Evolutionary conservation across 2,797 vertebrate species (phyloP).

Genomic region (Leuciscus waleckii): DNA sequence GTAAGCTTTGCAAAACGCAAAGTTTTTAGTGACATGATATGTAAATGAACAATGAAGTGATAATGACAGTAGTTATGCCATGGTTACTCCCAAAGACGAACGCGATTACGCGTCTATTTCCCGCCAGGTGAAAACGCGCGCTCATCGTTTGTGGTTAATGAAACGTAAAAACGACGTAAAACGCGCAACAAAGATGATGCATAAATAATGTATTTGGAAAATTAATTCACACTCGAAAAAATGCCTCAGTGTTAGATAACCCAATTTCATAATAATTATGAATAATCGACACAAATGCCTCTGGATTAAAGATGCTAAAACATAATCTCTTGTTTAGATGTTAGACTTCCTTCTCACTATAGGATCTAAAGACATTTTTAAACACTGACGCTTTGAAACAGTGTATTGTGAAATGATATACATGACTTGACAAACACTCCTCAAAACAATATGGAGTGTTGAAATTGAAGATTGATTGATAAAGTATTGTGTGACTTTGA

Average conservation of each 20-base stretch:
- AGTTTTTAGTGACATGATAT: not conserved
- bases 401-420: too few relatives aligned
- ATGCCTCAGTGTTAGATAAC: not conserved
- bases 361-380: not conserved
- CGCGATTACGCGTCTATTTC: not conserved
- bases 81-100: not conserved
- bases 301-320: not conserved
- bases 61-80: not conserved
- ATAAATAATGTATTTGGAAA: not conserved
- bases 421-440: not conserved
- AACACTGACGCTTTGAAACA: not conserved
- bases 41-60: not conserved
- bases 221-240: not conserved
- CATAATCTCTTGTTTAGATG: not conserved
- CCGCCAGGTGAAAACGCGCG: not conserved
- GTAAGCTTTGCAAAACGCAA: too few relatives aligned
- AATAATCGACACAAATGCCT: not conserved
- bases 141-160: not conserved
- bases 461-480: not conserved
- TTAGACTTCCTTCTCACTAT: not conserved
- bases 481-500: not conserved
- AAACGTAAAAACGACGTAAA: not conserved
- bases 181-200: not conserved
- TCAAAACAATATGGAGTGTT: not conserved
- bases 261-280: not conserved